Evolutionary conservation across 2,797 vertebrate genomes (phyloP).

Genomic region (Catharus ustulatus): DNA sequence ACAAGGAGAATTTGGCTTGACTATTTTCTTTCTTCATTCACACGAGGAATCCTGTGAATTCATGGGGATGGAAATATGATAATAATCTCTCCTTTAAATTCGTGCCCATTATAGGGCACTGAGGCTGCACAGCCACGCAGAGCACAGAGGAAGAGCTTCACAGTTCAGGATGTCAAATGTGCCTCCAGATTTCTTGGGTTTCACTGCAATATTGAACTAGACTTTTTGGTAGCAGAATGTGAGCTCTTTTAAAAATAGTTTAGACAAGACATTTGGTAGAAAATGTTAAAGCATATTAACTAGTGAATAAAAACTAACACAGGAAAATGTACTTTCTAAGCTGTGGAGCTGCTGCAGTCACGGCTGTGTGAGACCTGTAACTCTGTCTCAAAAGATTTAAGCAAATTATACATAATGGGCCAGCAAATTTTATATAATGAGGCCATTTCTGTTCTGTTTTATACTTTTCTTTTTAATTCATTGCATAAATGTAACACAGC

Average conservation of each 20-base stretch:
- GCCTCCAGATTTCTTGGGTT: conserved; percentile 26
- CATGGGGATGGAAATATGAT: conserved; percentile 3
- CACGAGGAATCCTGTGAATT: conserved; percentile 59
- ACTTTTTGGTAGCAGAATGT: conserved; percentile 26
- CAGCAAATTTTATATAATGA: conserved; percentile 44
- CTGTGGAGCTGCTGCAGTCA: neutral
- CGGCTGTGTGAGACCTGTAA: conserved; percentile 20
- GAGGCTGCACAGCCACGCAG: neutral
- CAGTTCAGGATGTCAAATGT: neutral
- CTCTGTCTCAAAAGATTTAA: conserved; percentile 18
- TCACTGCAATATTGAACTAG: conserved; percentile 6
- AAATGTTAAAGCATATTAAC: conserved; percentile 35
- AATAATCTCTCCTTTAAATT: conserved; percentile 10
- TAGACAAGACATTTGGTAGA: conserved; percentile 36
- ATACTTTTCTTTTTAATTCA: conserved; percentile 11
- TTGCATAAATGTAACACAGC: neutral
- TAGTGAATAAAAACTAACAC: conserved; percentile 19
- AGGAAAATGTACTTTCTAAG: neutral
- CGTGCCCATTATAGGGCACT: neutral
- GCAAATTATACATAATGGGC: conserved; percentile 24
- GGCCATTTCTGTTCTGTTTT: conserved; percentile 36
- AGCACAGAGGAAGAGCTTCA: neutral
- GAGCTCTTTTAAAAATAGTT: conserved; percentile 53
- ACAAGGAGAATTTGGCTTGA: conserved; percentile 64
- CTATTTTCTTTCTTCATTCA: conserved; percentile 61